A percentile compares a stretch with the other conserved stretches of the same genome.
Evolutionary conservation across 2,797 vertebrate species (phyloP).

Genomic region (Lindbergichthys nudifrons): DNA sequence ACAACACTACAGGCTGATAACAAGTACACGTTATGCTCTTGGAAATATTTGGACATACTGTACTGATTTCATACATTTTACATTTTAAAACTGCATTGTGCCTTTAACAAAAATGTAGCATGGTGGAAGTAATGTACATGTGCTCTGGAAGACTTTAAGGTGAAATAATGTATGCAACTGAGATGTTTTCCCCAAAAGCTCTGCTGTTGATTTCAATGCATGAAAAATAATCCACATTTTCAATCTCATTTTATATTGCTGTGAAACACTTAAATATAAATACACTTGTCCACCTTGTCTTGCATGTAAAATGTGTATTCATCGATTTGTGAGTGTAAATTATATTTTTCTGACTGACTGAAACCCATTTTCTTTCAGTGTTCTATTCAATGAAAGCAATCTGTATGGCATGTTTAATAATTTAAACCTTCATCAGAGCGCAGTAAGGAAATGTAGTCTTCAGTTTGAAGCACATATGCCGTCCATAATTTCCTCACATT

Average conservation of each 20-base stretch:
- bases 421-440: conserved; percentile 56
- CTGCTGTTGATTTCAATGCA: conserved; percentile 38
- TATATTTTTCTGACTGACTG: conserved; percentile 30
- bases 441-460: conserved; percentile 35
- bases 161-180: neutral
- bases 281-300: conserved; percentile 43
- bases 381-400: conserved; percentile 33
- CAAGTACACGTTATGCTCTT: neutral
- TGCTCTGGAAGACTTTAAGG: conserved; percentile 26
- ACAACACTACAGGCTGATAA: neutral
- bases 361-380: conserved; percentile 38
- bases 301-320: conserved; percentile 20
- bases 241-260: conserved; percentile 33
- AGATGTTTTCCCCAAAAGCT: conserved; percentile 21
- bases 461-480: conserved; percentile 35
- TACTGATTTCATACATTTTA: neutral
- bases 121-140: conserved; percentile 2
- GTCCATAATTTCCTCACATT: conserved; percentile 43
- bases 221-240: conserved; percentile 45
- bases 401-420: conserved; percentile 48
- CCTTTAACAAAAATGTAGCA: neutral
- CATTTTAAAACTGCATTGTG: neutral
- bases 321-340: conserved; percentile 27
- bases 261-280: conserved; percentile 42
- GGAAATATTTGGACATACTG: neutral